Evolutionary conservation across 2,888 invertebrate genomes (phyloP), one percentile per base, ranked within the genome.

Genomic region (Teinopalpus imperialis): DNA sequence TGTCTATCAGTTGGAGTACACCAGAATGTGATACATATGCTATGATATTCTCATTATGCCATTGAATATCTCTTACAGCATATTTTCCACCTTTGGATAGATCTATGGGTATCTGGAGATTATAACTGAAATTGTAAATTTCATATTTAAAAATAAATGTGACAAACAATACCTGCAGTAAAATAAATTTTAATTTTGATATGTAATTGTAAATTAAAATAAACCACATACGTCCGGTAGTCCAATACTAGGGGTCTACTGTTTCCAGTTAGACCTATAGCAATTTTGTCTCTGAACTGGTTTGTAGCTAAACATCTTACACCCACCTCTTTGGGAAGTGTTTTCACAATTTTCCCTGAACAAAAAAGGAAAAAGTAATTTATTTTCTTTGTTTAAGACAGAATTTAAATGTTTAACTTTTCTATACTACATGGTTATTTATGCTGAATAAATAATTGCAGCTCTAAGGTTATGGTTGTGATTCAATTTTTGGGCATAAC

Each of bases 261-360:
- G 50, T 79, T 79, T 59, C 80, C 82, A 58, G 77, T 73, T 4
- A 72, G 74, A 35, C 87, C 87, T 48, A 86, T 59, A 9, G 81
- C 82, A 43, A 88, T 51, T 59, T 63, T 74, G 13, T 72, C 63
- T 37, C 65, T 57, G 1, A 24, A 35, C 6, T 57, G 51, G 49
- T 72, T 72, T 0, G 69, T 47, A 24, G 73, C 63, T 35, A 88
- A 41, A 51, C 81, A 76, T 62, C 74, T 70, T 5, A 74, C 56
- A 8, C 85, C 82, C 14, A 64, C 51, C 24, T 58, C 56, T 8
- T 67, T 58, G 40, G 63, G 53, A 24, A 77, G 48, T 4, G 44
- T 49, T 12, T 73, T 48, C 13, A 66, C 43, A 31, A 39, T 48
- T 24, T 48, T 48, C 23, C 44, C 54, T 56, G 42, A 13, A 53